Evolutionary conservation across 2,797 vertebrate species (phyloP), one percentile per base, ranked within the genome.

Genomic region (Sebastes umbrosus): DNA sequence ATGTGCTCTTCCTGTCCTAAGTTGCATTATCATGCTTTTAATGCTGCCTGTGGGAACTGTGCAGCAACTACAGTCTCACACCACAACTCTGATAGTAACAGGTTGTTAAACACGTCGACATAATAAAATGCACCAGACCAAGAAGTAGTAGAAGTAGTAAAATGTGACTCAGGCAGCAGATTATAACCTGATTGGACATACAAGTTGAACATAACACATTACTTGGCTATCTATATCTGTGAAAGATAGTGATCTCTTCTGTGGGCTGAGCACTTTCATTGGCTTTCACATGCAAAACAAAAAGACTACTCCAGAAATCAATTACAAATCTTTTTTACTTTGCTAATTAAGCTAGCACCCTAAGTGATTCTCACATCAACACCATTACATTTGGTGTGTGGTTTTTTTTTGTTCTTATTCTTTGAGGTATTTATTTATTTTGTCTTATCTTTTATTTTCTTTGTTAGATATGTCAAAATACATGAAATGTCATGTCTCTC

Each of bases 11-110:
- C 70, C 69, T 27, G 24, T 50, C 22, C 69, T n/a, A 9, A 34
- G 52, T 64, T 68, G 29, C 31, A 43, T 77, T 34, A 77, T 46
- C 55, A 6, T 69, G 58, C 24, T 46, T 63, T 60, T 55, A 57
- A 83, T 32, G 11, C 52, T 63, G 39, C 39, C 39, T 43, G 65
- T 62, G 75, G 72, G 65, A 69, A 80, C 55, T 59, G 79, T n/a
- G 79, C 18, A 1, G 39, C 29, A 32, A 32, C 27, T 52, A 64
- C 39, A 58, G 22, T 69, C 29, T 79, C 29, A 25, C 64, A 57
- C 13, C 16, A 46, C 25, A 67, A 36, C 68, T 54, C 29, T 60
- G 59, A 64, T 4, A 64, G 73, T 79, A 84, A 89, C 82, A 87
- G 75, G 80, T 85, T 86, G 79, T 77, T 80, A 9, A 54, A 68